These are phyloP conservation scores for Myripristis jacobus DNA, from an alignment of 2,797 vertebrate genomes.

Conservation along the genomic window DNA sequence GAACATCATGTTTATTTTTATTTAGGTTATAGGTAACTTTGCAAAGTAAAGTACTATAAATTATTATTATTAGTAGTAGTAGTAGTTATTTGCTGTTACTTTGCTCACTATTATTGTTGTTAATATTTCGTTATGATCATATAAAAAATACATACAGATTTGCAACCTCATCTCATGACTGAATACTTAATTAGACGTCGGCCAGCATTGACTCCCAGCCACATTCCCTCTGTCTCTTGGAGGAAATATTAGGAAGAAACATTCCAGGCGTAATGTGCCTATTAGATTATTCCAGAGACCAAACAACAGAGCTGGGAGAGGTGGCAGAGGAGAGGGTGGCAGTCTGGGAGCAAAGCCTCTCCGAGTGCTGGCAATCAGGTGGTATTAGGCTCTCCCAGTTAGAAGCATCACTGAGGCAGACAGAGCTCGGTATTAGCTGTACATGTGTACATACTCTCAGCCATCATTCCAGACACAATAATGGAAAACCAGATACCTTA, in stretches of 20 bases:
- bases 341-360: slow-evolving; percentile 69
- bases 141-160: slow-evolving; percentile 7
- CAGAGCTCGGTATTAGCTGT: slow-evolving; percentile 59
- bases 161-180: slow-evolving; percentile 24
- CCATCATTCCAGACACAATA: slow-evolving; percentile 76
- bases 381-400: slow-evolving; percentile 66
- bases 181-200: slow-evolving; percentile 43
- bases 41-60: too few relatives aligned
- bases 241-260: slow-evolving; percentile 61
- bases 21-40: too few relatives aligned
- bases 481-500: slow-evolving; percentile 79
- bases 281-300: slow-evolving; percentile 78
- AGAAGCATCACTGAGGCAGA: slow-evolving; percentile 59
- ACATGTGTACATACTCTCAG: slow-evolving; percentile 76
- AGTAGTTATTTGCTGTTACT: too few relatives aligned
- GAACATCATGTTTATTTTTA: too few relatives aligned
- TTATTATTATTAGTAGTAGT: too few relatives aligned
- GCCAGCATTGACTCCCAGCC: slow-evolving; percentile 35
- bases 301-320: slow-evolving; percentile 63
- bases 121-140: too few relatives aligned
- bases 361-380: slow-evolving; percentile 67
- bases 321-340: slow-evolving; percentile 63
- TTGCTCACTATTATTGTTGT: too few relatives aligned
- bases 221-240: slow-evolving; percentile 34
- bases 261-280: slow-evolving; percentile 72